A percentile compares a stretch with the other conserved stretches of the same genome.
Evolutionary conservation across 1,140 invertebrate genomes (phyloP).

Genomic region (Lanistes nyassanus): DNA sequence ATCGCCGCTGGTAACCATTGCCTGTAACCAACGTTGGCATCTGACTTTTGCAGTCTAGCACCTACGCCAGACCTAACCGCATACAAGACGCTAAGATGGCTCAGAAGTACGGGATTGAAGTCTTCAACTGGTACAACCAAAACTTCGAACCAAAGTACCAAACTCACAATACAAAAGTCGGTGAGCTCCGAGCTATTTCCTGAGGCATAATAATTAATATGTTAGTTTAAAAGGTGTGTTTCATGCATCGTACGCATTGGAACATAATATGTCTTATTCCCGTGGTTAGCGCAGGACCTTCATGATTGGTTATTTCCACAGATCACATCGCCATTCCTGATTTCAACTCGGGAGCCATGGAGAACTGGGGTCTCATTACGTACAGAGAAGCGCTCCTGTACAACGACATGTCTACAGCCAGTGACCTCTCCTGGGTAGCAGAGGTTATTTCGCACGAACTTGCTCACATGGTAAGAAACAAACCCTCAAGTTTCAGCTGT

Average conservation of each 20-base stretch:
- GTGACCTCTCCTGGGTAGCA: constrained; percentile 81
- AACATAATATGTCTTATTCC: no score
- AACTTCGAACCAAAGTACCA: constrained; percentile 53
- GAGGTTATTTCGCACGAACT: constrained; percentile 84
- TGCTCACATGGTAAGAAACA: constrained; percentile 74
- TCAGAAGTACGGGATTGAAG: constrained; percentile 39
- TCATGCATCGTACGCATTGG: no score
- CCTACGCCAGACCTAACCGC: constrained; percentile 43
- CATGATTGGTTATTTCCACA: constrained; percentile 14
- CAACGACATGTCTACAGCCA: constrained; percentile 74
- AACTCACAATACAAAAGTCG: constrained; percentile 4
- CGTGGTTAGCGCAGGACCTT: constrained; percentile 67
- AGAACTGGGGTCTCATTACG: constrained; percentile 92
- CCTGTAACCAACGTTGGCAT: background rate
- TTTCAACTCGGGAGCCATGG: constrained; percentile 94
- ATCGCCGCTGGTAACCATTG: no score
- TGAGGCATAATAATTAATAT: background rate
- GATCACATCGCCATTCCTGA: constrained; percentile 95
- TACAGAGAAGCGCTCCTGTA: constrained; percentile 85
- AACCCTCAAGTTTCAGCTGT: no score
- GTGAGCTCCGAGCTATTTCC: background rate
- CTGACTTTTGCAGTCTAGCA: constrained; percentile 36
- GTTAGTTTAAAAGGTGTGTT: no score
- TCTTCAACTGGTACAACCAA: constrained; percentile 60
- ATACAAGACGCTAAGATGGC: constrained; percentile 41